Conservation (phyloP, 2,888 invertebrate genomes). For the Willowsia nigromaculata region DNA sequence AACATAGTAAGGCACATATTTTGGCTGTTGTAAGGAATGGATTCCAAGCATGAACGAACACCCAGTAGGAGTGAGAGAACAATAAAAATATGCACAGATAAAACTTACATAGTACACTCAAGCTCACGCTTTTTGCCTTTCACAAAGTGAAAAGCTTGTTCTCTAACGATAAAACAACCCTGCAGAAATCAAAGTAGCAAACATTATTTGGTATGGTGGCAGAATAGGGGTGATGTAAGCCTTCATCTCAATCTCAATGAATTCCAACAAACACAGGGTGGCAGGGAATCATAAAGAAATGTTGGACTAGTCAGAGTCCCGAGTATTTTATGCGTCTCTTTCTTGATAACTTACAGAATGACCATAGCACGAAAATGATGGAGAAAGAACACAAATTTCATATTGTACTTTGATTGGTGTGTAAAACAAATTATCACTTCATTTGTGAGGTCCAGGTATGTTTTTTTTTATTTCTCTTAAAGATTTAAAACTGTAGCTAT, state of each 20-base stretch:
- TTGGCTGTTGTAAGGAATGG: slow-evolving; percentile 61
- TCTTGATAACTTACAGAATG: no score
- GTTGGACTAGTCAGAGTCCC: not conserved
- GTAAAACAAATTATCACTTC: no score
- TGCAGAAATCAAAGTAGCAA: slow-evolving; percentile 3
- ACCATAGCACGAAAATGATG: no score
- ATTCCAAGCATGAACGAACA: slow-evolving; percentile 67
- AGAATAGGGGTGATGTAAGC: not conserved
- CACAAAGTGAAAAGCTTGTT: not conserved
- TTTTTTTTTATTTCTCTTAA: no score
- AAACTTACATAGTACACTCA: not conserved
- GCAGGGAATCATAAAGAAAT: not conserved
- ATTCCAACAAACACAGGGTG: not conserved
- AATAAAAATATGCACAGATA: slow-evolving; percentile 28
- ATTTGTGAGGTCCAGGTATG: no score
- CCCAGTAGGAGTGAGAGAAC: slow-evolving; percentile 41
- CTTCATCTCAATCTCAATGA: not conserved
- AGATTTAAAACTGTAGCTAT: no score
- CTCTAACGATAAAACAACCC: slow-evolving; percentile 28
- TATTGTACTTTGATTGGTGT: no score
- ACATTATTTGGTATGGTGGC: not conserved
- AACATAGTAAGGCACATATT: slow-evolving; percentile 59
- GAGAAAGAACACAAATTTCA: no score
- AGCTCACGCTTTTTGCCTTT: not conserved
- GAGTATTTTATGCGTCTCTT: not conserved